These are phyloP conservation scores for Ethmia dodecea DNA, from an alignment of 2,888 invertebrate species.

Conservation along the genomic window DNA sequence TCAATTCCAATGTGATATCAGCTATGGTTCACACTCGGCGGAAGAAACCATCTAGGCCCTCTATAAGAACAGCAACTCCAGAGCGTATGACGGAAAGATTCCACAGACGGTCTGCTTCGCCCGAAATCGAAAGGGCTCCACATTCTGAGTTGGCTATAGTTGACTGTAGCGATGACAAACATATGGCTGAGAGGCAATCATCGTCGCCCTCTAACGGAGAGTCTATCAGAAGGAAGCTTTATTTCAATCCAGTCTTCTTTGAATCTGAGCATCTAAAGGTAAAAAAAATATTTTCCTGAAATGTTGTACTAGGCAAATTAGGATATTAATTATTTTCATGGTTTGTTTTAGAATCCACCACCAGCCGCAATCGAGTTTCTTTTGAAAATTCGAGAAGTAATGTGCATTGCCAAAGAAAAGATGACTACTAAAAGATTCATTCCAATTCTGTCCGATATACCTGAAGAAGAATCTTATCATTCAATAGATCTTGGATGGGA, in stretches of 20 bases:
- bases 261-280: conserved; percentile 91
- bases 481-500: conserved; percentile 70
- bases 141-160: conserved; percentile 69
- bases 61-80: conserved; percentile 38
- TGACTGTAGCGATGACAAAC: conserved; percentile 53
- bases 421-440: conserved; percentile 89
- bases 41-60: conserved; percentile 54
- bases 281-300: conserved; percentile 18
- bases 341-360: conserved; percentile 86
- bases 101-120: conserved; percentile 58
- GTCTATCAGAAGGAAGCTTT: conserved; percentile 84
- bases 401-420: conserved; percentile 91
- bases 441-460: conserved; percentile 87
- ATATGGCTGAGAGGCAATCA: conserved; percentile 34
- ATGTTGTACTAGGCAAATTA: not conserved
- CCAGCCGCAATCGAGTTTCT: conserved; percentile 94
- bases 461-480: conserved; percentile 83
- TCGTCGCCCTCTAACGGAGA: conserved; percentile 52
- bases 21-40: conserved; percentile 63
- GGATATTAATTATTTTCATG: too few relatives aligned
- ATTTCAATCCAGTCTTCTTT: conserved; percentile 94
- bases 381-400: conserved; percentile 92
- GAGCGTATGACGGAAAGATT: conserved; percentile 48
- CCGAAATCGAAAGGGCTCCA: conserved; percentile 65
- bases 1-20: conserved; percentile 54